phyloP scores from a whole-genome alignment of 2,888 invertebrate species.

The Zaprionus obscuricornis region DNA sequence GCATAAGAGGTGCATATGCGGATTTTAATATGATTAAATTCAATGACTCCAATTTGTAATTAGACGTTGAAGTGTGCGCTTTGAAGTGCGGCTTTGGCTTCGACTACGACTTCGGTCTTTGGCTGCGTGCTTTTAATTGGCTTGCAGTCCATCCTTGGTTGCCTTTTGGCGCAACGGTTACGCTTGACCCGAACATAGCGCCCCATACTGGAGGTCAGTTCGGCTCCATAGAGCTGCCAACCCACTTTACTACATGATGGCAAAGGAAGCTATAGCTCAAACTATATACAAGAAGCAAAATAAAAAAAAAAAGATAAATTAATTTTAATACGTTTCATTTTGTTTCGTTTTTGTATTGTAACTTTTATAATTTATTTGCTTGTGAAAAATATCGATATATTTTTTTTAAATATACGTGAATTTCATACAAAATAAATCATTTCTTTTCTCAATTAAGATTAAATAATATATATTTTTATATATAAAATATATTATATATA shows the following conservation, averaged over 20 bases:
- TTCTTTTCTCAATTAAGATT: conserved; percentile 52
- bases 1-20: conserved; percentile 56
- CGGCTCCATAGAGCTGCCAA: conserved; percentile 17
- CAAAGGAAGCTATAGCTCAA: too few relatives aligned
- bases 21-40: conserved; percentile 73
- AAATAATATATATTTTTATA: too few relatives aligned
- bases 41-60: conserved; percentile 80
- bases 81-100: conserved; percentile 19
- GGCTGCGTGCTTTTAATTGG: conserved; percentile 79
- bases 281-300: neutral
- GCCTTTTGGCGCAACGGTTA: conserved; percentile 78
- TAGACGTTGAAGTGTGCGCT: conserved; percentile 65
- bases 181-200: conserved; percentile 66
- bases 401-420: conserved; percentile 61
- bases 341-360: conserved; percentile 40
- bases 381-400: conserved; percentile 72
- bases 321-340: neutral
- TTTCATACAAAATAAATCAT: conserved; percentile 62
- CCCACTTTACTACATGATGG: conserved; percentile 10
- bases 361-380: conserved; percentile 74
- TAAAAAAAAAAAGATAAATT: neutral
- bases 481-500: too few relatives aligned
- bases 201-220: conserved; percentile 55
- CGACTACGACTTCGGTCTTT: too few relatives aligned
- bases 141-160: conserved; percentile 76